Base-by-base conservation (phyloP, 2,888 invertebrate genomes). In the Gandaritis pyraliata region DNA sequence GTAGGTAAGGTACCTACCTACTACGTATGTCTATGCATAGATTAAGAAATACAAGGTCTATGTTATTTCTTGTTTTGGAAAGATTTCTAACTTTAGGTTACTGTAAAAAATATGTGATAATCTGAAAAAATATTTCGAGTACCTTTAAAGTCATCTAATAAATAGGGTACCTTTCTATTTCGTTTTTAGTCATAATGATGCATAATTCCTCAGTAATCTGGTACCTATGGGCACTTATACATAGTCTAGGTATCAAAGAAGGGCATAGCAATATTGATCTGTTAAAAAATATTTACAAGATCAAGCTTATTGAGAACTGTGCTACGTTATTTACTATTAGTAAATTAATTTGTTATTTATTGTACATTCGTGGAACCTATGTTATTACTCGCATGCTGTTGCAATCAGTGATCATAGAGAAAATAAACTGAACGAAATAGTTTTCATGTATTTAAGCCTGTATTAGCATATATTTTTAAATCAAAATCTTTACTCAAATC, bases 241-340 rank as follows among this genome's bases (percentile, higher is more conserved):
- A 73, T 81, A 85, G 76, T 82, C 84, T 87, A 87, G 81, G 83
- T 85, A 88, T 88, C 86, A 83, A 82, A 85, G 81, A 56, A 82
- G 78, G 82, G 85, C 85, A 80, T 87, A 85, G 84, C 87, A 45
- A 88, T 85, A 85, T 80, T 82, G 85, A 85, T 85, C 75, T 84
- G 5, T 81, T 88, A 85, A 79, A 75, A 82, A 78, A 76, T 89
- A 90, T 91, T 85, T 91, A 90, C 91, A 90, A 74, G 82, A 82
- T 82, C 81, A 87, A 85, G 86, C 88, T 86, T 86, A 87, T 80
- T 74, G 76, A 68, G 80, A 83, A 82, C 76, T 78, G 82, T 80
- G 78, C 84, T 86, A 87, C 78, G 69, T 79, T 72, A 72, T 69
- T 69, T 46, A 55, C 64, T 69, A 58, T 53, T 55, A 58, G 56